These are phyloP conservation scores for Pseudoips prasinana DNA, from an alignment of 2,888 invertebrate species.

Conservation along the genomic window DNA sequence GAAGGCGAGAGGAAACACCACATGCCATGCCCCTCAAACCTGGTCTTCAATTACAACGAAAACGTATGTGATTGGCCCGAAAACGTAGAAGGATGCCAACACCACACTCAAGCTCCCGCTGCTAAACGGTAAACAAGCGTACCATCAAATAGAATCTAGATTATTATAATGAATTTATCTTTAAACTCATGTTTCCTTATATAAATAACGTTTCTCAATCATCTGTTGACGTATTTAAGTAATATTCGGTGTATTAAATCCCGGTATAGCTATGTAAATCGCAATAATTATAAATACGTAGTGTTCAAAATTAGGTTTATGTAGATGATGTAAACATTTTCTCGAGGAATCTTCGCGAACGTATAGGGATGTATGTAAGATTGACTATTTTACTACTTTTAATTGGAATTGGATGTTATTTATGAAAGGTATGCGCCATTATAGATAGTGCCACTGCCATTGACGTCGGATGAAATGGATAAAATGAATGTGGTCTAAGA, in stretches of 20 bases:
- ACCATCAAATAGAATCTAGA: slow-evolving; percentile 17
- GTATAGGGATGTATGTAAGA: slow-evolving; percentile 13
- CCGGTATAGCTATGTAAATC: slow-evolving; percentile 35
- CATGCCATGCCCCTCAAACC: slow-evolving; percentile 96
- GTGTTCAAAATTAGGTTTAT: slow-evolving; percentile 40
- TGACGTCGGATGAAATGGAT: no score
- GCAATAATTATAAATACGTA: slow-evolving; percentile 34
- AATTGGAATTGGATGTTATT: slow-evolving; percentile 20
- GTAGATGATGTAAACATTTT: slow-evolving; percentile 23
- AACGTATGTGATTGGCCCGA: slow-evolving; percentile 98
- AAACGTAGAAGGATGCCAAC: slow-evolving; percentile 92
- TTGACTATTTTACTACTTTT: slow-evolving; percentile 27
- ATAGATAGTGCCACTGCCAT: slow-evolving; percentile 24
- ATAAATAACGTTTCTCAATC: slow-evolving; percentile 25
- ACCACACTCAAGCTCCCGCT: slow-evolving; percentile 77
- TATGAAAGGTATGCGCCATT: no score
- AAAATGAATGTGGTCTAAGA: no score
- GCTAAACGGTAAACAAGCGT: slow-evolving; percentile 59
- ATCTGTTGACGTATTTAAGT: slow-evolving; percentile 29
- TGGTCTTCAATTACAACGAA: slow-evolving; percentile 95
- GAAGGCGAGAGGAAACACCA: slow-evolving; percentile 97
- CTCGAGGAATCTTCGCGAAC: slow-evolving; percentile 9
- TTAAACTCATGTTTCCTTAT: slow-evolving; percentile 34
- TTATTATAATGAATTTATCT: slow-evolving; percentile 10
- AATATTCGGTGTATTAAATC: slow-evolving; percentile 30